A percentile compares a stretch with the other conserved stretches of the same genome.
phyloP scores from a whole-genome alignment of 2,888 invertebrate genomes.

The Pseudanteris insignis region DNA sequence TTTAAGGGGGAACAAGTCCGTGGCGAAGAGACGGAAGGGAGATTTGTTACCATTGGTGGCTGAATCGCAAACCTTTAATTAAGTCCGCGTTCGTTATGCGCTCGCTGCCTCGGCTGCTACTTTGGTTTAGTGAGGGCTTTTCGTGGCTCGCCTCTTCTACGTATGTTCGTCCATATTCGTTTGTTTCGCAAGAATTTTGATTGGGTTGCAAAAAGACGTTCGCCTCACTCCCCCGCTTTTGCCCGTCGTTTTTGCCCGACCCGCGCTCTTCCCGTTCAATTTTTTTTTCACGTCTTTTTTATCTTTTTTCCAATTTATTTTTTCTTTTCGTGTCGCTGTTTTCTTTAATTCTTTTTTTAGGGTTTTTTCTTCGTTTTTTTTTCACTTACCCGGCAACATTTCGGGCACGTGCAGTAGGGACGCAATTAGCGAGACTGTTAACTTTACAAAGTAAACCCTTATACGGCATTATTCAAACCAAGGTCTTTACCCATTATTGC shows the following conservation, averaged over 20 bases:
- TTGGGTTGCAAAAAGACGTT: slow-evolving; percentile 49
- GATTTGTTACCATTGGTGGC: slow-evolving; percentile 53
- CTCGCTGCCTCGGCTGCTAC: slow-evolving; percentile 40
- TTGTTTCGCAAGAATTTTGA: slow-evolving; percentile 51
- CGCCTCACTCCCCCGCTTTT: slow-evolving; percentile 40
- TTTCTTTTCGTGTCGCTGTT: no score
- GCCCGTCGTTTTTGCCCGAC: slow-evolving; percentile 19
- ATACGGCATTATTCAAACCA: slow-evolving; percentile 31
- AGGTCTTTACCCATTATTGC: slow-evolving; percentile 15
- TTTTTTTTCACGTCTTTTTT: no score
- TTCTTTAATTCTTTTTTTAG: no score
- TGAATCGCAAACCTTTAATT: slow-evolving; percentile 58
- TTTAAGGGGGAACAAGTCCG: slow-evolving; percentile 27
- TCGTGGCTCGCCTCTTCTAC: slow-evolving; percentile 31
- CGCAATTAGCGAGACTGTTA: slow-evolving; percentile 44
- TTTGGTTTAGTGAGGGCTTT: slow-evolving; percentile 33
- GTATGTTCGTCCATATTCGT: slow-evolving; percentile 22
- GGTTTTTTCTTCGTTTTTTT: no score
- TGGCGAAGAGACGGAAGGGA: slow-evolving; percentile 47
- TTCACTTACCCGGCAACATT: slow-evolving; percentile 41
- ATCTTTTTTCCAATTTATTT: no score
- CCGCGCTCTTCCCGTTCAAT: slow-evolving; percentile 18
- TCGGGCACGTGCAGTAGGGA: slow-evolving; percentile 44
- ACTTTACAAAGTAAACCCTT: slow-evolving; percentile 36
- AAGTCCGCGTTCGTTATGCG: slow-evolving; percentile 57